A percentile compares a stretch with the other conserved stretches of the same genome.
phyloP scores from a whole-genome alignment of 1,140 invertebrate genomes.

The Danaus plexippus region DNA sequence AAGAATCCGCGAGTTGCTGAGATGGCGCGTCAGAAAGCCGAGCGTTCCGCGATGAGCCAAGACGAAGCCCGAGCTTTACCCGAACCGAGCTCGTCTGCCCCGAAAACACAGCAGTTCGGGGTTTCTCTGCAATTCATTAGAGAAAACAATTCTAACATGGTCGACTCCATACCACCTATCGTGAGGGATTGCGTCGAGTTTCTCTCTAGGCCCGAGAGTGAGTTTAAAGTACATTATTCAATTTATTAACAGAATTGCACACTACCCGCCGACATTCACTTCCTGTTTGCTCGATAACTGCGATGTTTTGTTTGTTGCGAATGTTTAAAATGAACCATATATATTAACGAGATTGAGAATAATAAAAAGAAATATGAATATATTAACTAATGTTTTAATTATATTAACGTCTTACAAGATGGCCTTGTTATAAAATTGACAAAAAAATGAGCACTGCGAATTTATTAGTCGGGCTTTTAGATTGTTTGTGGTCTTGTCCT shows the following conservation, averaged over 20 bases:
- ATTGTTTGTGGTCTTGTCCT: conserved; percentile 28
- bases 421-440: too few relatives aligned
- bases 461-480: neutral
- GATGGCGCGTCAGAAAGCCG: conserved; percentile 26
- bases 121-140: conserved; percentile 93
- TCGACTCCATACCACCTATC: conserved; percentile 87
- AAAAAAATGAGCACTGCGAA: too few relatives aligned
- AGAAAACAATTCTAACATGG: conserved; percentile 82
- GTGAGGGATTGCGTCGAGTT: conserved; percentile 91
- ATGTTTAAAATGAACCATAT: too few relatives aligned
- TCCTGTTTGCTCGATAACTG: conserved; percentile 7
- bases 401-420: too few relatives aligned
- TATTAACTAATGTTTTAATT: too few relatives aligned
- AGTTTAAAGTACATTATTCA: conserved; percentile 26
- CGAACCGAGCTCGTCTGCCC: conserved; percentile 51
- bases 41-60: conserved; percentile 14
- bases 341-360: too few relatives aligned
- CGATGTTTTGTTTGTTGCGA: too few relatives aligned
- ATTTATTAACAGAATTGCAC: conserved; percentile 3
- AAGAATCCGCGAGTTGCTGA: conserved; percentile 73
- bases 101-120: conserved; percentile 92
- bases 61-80: conserved; percentile 25
- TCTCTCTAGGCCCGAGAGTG: conserved; percentile 89
- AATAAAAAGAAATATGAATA: too few relatives aligned
- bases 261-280: conserved; percentile 4